Evolutionary conservation across 1,140 invertebrate genomes (phyloP), one percentile per base, ranked within the genome.

Genomic region (Uloborus diversus): DNA sequence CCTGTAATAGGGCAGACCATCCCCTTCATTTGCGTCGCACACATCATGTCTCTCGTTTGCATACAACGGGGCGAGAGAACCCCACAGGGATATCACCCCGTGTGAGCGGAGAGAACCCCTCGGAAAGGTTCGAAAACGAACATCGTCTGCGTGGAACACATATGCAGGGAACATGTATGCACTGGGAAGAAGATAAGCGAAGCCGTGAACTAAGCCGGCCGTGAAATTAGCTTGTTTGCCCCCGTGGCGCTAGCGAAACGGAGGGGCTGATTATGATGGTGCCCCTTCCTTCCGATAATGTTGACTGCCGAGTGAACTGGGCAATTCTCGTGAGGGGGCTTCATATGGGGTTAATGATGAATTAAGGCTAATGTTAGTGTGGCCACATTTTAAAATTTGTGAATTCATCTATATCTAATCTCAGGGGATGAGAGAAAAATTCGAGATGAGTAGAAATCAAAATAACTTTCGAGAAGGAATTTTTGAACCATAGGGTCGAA

Each of bases 191-290:
- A n/a, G n/a, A 57, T 66, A 75, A 78, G 73, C 47, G 62, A 65
- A 37, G 66, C 73, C 49, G 61, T 35, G 61, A 42, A 64, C 28
- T 66, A 78, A 66, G 73, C 62, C 30, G 62, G 30, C 61, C 73
- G 73, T 78, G 73, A 78, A 78, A 78, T 78, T 53, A 78, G 62
- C 73, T 65, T 78, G 49, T 66, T 78, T 78, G 62, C 61, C 61
- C 59, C 47, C 11, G 66, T 69, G 66, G 66, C 28, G 27, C 33
- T 7, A 7, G 7, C 37, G 37, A 42, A 42, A 42, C 17, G 17
- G 7, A 42, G 37, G 17, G 17, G 37, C 17, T 9, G 37, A 17
- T 42, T 42, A 42, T n/a, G n/a, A n/a, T n/a, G n/a, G n/a, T n/a
- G n/a, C n/a, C n/a, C n/a, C n/a, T n/a, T n/a, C n/a, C n/a, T n/a